phyloP scores from a whole-genome alignment of 1,140 invertebrate genomes.

The Bombus sibiricus region DNA sequence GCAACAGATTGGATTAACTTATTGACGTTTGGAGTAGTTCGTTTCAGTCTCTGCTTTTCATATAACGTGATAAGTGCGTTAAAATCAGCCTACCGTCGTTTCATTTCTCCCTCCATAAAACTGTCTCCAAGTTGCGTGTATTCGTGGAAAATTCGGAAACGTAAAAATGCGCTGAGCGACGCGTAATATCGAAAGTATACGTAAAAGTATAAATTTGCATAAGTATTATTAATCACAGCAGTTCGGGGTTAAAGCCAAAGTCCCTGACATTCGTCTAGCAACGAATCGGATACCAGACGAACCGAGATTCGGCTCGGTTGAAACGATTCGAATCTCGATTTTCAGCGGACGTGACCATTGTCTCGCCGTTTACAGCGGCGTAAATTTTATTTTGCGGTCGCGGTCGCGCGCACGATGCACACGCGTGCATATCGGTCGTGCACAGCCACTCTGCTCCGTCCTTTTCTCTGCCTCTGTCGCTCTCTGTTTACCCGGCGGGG shows the following conservation, averaged over 20 bases:
- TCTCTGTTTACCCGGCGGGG: background rate
- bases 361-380: slow-evolving; percentile 23
- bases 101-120: no score
- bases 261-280: background rate
- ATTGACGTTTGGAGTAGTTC: background rate
- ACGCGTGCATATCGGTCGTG: slow-evolving; percentile 57
- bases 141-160: no score
- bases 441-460: slow-evolving; percentile 39
- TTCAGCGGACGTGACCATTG: slow-evolving; percentile 31
- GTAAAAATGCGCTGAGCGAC: rapidly evolving
- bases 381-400: slow-evolving; percentile 32
- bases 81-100: no score
- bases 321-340: background rate
- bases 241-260: background rate
- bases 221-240: no score
- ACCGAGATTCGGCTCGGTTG: background rate
- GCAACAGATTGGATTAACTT: background rate
- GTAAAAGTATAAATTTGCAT: no score
- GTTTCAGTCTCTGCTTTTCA: no score
- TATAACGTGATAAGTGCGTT: no score
- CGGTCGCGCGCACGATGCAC: slow-evolving; percentile 2
- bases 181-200: no score
- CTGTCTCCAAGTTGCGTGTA: rapidly evolving
- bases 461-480: background rate
- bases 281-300: background rate